Base-by-base conservation (phyloP, 1,140 invertebrate genomes). In the Diplogasteroides magnus region DNA sequence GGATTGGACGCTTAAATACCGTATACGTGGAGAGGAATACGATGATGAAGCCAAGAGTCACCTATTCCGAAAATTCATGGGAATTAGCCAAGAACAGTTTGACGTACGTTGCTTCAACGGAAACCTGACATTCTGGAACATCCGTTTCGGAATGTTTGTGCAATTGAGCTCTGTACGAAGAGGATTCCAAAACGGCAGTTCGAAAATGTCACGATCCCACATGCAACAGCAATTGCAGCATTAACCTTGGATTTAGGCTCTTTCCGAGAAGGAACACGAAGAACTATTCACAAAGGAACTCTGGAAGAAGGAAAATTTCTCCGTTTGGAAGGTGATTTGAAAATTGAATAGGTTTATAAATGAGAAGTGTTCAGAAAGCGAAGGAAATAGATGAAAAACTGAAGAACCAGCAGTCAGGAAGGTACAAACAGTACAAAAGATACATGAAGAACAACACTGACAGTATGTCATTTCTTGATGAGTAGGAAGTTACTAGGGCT, bases 31-130 rank as follows among this genome's bases (percentile, higher is more conserved):
- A 75, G 85, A 90, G 74, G 89, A 89, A 55, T 93, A 90, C 80
- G 90, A 88, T 0, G 86, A 88, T 2, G 90, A 91, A 76, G 91
- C 93, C 79, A 91, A 93, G 79, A 78, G 90, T 0, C 90, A 93
- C 83, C 81, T 93, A 31, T 93, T 94, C 58, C 86, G 90, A 64
- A 90, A 89, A 80, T 86, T 88, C 80, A 85, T 93, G 85, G 88
- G 88, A 74, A 86, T 91, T 77, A 85, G 83, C 65, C 64, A 84
- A 64, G 80, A 79, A 2, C 87, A 88, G 76, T 89, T 87, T 83
- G 84, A 87, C 74, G 86, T 87, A 78, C 6, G 37, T 48, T 6
- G 37, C 6, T 11, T 48, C n/a, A n/a, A 48, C 37, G 37, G 37
- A 11, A 48, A 19, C 37, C 19, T 48, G 37, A 48, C 19, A 48